These are phyloP conservation scores for Tribolium castaneum DNA, from an alignment of 1,140 invertebrate genomes.

Conservation along the genomic window DNA sequence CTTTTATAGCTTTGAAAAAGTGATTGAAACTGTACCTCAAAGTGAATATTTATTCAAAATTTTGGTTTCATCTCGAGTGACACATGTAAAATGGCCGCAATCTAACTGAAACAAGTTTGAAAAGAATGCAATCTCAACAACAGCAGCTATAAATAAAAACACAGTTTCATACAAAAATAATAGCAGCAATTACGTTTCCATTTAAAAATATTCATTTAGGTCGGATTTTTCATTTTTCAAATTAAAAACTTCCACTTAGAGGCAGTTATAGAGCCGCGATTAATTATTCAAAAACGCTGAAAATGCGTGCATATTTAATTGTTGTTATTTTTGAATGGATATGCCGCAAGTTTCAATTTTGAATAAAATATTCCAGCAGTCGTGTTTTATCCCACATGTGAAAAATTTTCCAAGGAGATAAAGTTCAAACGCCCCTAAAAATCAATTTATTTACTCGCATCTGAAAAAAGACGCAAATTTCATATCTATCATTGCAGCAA, in stretches of 20 bases:
- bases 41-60: too few relatives aligned
- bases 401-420: background rate
- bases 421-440: background rate
- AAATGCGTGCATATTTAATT: background rate
- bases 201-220: background rate
- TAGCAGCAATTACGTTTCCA: background rate
- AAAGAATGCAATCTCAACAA: background rate
- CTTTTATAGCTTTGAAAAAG: too few relatives aligned
- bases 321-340: background rate
- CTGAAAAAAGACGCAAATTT: background rate
- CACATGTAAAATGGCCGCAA: background rate
- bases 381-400: background rate
- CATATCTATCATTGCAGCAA: background rate
- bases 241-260: too few relatives aligned
- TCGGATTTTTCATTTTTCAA: too few relatives aligned
- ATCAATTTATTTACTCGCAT: background rate
- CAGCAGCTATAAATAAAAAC: background rate
- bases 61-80: background rate
- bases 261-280: background rate
- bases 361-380: background rate
- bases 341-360: too few relatives aligned
- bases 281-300: background rate
- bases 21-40: too few relatives aligned
- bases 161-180: background rate
- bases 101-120: background rate